Evolutionary conservation across 2,797 vertebrate genomes (phyloP).

Genomic region (Neosalanx taihuensis): DNA sequence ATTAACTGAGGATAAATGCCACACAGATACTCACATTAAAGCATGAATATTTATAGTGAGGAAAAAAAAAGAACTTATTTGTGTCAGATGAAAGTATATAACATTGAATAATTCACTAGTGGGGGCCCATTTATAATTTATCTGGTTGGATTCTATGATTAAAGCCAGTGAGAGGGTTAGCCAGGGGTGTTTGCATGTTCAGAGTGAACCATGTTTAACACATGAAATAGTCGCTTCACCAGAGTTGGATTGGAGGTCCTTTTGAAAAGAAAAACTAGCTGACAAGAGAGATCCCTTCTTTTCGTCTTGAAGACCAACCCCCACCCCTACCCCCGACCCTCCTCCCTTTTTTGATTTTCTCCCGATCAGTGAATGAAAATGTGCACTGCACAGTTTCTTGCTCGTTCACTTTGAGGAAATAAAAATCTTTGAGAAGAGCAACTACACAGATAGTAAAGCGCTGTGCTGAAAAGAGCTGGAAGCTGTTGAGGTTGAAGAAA

Average conservation of each 20-base stretch:
- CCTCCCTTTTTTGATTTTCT: constrained; percentile 23
- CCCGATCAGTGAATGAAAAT: constrained; percentile 54
- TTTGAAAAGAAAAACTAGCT: constrained; percentile 66
- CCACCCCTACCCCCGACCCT: not conserved
- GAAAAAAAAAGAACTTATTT: constrained; percentile 71
- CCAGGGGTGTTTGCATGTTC: constrained; percentile 71
- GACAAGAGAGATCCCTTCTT: constrained; percentile 57
- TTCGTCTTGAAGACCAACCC: constrained; percentile 2
- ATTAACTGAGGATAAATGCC: constrained; percentile 74
- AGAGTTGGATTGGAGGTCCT: constrained; percentile 32
- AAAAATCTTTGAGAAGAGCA: constrained; percentile 47
- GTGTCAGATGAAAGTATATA: constrained; percentile 79
- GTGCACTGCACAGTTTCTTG: constrained; percentile 44
- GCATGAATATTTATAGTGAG: constrained; percentile 72
- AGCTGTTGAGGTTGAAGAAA: constrained; percentile 25
- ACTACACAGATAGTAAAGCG: constrained; percentile 52
- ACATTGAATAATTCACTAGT: constrained; percentile 73
- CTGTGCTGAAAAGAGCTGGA: constrained; percentile 38
- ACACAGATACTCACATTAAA: constrained; percentile 73
- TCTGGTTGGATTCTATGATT: constrained; percentile 75
- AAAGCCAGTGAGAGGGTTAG: constrained; percentile 71
- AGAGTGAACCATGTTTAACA: constrained; percentile 70
- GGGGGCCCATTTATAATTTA: constrained; percentile 72
- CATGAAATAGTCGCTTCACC: constrained; percentile 64
- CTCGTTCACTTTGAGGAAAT: constrained; percentile 54